Conservation (phyloP, 2,888 invertebrate genomes). For the Agonopterix alstromeriana region DNA sequence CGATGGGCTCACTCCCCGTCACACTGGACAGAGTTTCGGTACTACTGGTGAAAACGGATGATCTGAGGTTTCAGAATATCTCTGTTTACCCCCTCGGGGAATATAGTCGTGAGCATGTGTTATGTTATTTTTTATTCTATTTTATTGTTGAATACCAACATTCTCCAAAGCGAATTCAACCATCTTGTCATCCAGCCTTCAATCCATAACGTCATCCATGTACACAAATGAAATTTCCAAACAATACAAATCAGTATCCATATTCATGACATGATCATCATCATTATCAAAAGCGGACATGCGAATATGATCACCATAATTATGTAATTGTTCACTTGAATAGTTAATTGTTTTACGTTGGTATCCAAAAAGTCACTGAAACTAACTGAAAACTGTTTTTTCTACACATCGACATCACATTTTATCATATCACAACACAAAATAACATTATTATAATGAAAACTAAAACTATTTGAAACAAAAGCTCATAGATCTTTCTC, state of each 20-base stretch:
- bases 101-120: too few relatives aligned
- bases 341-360: too few relatives aligned
- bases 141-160: conserved; percentile 28
- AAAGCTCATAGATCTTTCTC: neutral
- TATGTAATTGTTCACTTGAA: too few relatives aligned
- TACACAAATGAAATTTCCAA: neutral
- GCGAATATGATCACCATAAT: too few relatives aligned
- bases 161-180: conserved; percentile 42
- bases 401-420: neutral
- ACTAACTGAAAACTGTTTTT: neutral
- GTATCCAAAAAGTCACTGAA: too few relatives aligned
- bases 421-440: neutral
- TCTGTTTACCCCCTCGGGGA: too few relatives aligned
- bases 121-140: too few relatives aligned
- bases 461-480: neutral
- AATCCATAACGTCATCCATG: conserved; percentile 2
- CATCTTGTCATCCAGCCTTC: conserved; percentile 15
- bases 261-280: neutral
- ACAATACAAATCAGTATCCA: neutral
- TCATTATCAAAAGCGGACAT: neutral
- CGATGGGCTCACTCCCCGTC: too few relatives aligned
- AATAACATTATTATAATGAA: neutral
- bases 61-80: too few relatives aligned
- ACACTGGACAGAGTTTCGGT: too few relatives aligned
- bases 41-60: too few relatives aligned